These are phyloP conservation scores for Sminthurinus aureus DNA, from an alignment of 2,888 invertebrate genomes.

Conservation along the genomic window DNA sequence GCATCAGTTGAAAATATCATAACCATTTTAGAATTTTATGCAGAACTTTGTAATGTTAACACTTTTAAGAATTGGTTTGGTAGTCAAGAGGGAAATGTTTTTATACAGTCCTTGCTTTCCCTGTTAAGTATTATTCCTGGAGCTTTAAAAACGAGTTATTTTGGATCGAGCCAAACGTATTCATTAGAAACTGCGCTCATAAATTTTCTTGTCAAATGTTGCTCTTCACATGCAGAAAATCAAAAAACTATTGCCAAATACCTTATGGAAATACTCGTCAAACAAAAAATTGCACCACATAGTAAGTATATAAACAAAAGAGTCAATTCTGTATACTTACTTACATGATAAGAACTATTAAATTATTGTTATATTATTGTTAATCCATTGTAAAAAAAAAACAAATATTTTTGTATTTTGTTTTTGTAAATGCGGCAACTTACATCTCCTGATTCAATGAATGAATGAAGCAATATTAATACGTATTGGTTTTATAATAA, in stretches of 20 bases:
- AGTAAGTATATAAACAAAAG: slow-evolving; percentile 61
- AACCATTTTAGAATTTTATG: slow-evolving; percentile 75
- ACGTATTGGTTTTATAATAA: background rate
- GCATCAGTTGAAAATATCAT: slow-evolving; percentile 63
- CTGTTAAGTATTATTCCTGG: slow-evolving; percentile 67
- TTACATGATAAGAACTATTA: no score
- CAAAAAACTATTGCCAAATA: slow-evolving; percentile 83
- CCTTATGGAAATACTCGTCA: slow-evolving; percentile 77
- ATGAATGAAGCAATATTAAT: no score
- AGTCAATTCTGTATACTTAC: no score
- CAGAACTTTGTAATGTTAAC: slow-evolving; percentile 80
- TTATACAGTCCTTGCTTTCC: slow-evolving; percentile 83
- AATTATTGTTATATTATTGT: no score
- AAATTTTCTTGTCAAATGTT: slow-evolving; percentile 81
- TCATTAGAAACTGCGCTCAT: slow-evolving; percentile 79
- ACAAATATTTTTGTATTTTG: no score
- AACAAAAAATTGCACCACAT: slow-evolving; percentile 65
- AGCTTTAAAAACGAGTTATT: slow-evolving; percentile 53
- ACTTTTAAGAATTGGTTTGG: slow-evolving; percentile 90
- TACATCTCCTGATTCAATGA: no score
- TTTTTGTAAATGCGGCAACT: no score
- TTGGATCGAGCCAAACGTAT: slow-evolving; percentile 59
- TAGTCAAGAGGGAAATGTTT: slow-evolving; percentile 74
- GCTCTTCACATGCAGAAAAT: slow-evolving; percentile 83
- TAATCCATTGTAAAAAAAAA: no score